A percentile compares a stretch with the other conserved stretches of the same genome.
Evolutionary conservation across 2,113 vertebrate genomes (phyloP).

Genomic region (Alexandromys fortis): DNA sequence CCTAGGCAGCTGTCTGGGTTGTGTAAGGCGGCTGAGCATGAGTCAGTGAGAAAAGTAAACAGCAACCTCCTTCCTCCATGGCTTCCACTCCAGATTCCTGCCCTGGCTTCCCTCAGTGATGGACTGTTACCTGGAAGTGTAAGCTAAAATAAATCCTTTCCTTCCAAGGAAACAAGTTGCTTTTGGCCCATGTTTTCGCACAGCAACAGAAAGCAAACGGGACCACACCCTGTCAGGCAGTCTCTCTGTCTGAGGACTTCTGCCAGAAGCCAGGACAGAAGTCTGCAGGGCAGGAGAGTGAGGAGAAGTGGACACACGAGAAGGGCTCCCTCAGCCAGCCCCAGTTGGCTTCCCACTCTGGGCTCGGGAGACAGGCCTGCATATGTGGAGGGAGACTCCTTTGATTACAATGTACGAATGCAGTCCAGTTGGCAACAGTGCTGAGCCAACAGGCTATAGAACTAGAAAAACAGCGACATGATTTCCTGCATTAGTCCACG

Average conservation of each 20-base stretch:
- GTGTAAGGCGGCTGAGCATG: not conserved
- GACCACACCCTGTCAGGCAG: not conserved
- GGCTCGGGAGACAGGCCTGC: not conserved
- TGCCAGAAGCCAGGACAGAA: not conserved
- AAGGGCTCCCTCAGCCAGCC: fast-evolving
- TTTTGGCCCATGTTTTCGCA: not conserved
- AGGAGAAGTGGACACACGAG: not conserved
- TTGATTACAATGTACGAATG: not conserved
- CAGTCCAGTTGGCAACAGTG: not conserved
- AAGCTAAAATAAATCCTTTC: not conserved
- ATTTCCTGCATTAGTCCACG: not conserved
- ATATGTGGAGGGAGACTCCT: not conserved
- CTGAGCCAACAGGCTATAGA: not conserved
- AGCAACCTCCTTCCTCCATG: not conserved
- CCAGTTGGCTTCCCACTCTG: not conserved
- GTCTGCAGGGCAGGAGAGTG: not conserved
- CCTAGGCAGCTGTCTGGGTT: not conserved
- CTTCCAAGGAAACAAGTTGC: not conserved
- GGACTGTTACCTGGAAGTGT: not conserved
- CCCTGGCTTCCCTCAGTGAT: not conserved
- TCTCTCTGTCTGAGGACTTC: not conserved
- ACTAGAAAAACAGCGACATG: not conserved
- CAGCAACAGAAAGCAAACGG: not conserved
- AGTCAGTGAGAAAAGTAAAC: not conserved
- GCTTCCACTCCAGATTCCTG: not conserved